Conservation (phyloP, 2,797 vertebrate genomes). For the Diceros bicornis region DNA sequence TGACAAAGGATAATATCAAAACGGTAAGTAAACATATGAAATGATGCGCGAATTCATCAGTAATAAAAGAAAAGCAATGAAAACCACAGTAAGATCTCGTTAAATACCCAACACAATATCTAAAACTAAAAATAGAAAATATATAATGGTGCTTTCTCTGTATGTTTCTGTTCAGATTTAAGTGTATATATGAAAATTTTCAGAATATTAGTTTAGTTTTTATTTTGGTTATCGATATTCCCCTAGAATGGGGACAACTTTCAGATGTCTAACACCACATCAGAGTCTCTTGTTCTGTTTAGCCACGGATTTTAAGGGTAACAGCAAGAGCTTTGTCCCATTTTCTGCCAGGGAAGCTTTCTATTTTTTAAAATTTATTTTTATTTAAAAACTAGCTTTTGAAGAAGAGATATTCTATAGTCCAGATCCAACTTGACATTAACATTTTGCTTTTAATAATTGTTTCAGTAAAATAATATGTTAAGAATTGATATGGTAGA, state of each 20-base stretch:
- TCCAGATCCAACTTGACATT: background rate
- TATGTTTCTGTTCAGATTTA: background rate
- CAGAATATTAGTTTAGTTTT: background rate
- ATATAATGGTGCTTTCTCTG: background rate
- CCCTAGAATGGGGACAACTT: background rate
- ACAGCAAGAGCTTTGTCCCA: background rate
- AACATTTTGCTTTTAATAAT: background rate
- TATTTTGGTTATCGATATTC: background rate
- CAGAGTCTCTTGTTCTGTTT: background rate
- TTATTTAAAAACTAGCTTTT: background rate
- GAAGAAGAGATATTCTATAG: background rate
- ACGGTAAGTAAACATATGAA: background rate
- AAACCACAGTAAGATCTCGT: background rate
- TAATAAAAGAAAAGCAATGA: background rate
- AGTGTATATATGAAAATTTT: background rate
- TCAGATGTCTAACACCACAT: background rate
- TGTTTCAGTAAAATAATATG: background rate
- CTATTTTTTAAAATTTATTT: background rate
- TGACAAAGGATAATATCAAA: background rate
- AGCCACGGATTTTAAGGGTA: background rate
- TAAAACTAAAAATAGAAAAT: background rate
- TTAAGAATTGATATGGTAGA: background rate
- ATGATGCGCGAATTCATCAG: background rate
- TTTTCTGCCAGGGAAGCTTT: background rate
- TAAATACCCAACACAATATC: background rate